A percentile compares a stretch with the other conserved stretches of the same genome.
These are phyloP conservation scores for Sciaenops ocellatus DNA, from an alignment of 2,797 vertebrate genomes.

Conservation along the genomic window DNA sequence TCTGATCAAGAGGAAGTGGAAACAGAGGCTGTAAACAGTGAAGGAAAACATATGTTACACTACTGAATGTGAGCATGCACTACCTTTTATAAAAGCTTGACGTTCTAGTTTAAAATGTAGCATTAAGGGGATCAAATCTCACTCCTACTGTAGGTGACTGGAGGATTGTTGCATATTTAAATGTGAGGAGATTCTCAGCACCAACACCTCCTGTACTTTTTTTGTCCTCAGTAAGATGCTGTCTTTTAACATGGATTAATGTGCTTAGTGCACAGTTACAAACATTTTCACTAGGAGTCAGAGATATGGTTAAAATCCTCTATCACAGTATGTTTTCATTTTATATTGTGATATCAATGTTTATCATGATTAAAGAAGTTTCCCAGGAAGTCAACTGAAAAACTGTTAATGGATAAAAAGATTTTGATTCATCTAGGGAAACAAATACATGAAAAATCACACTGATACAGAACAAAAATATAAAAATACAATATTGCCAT, in stretches of 20 bases:
- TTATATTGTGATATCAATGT: slow-evolving; percentile 7
- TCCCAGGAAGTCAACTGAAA: not conserved
- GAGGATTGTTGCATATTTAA: slow-evolving; percentile 30
- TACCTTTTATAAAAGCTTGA: slow-evolving; percentile 40
- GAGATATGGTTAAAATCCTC: not conserved
- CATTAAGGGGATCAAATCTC: slow-evolving; percentile 14
- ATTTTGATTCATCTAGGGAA: not conserved
- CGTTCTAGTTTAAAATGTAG: slow-evolving; percentile 33
- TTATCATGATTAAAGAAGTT: not conserved
- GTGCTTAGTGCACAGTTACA: not conserved
- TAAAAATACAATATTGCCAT: not conserved
- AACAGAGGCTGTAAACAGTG: slow-evolving; percentile 11
- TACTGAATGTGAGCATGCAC: slow-evolving; percentile 46
- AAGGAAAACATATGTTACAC: slow-evolving; percentile 30
- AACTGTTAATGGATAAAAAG: not conserved
- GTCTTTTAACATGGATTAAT: slow-evolving; percentile 14
- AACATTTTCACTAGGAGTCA: not conserved
- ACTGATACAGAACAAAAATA: not conserved
- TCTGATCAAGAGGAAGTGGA: slow-evolving; percentile 13
- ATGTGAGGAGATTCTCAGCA: slow-evolving; percentile 3
- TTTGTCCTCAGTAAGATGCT: not conserved
- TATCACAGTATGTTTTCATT: not conserved
- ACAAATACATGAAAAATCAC: not conserved
- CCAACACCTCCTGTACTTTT: not conserved
- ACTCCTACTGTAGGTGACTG: slow-evolving; percentile 1